phyloP scores from a whole-genome alignment of 1,140 invertebrate genomes.

The Centruroides sculpturatus region DNA sequence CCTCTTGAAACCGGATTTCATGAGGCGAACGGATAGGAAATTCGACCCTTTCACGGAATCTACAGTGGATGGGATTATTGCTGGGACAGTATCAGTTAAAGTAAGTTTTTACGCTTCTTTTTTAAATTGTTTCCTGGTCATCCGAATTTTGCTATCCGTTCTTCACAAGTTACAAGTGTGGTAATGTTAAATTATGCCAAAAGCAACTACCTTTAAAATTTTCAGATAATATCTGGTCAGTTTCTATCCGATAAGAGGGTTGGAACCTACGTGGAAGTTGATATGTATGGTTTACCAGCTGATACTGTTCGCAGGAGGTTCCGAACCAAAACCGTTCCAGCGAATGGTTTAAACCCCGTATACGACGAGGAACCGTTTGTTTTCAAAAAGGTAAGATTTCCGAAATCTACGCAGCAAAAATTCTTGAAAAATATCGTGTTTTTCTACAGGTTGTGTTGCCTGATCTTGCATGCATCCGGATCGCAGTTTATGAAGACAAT shows the following conservation, averaged over 20 bases:
- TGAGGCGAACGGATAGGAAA: constrained; percentile 81
- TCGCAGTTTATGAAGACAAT: constrained; percentile 95
- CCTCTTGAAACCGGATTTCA: constrained; percentile 94
- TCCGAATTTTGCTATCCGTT: no score
- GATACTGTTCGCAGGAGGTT: constrained; percentile 89
- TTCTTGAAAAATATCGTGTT: not conserved
- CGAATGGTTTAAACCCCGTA: constrained; percentile 88
- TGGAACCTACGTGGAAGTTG: constrained; percentile 95
- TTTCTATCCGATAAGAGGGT: constrained; percentile 91
- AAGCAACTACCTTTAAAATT: not conserved
- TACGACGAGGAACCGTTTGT: constrained; percentile 95
- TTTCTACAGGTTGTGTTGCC: constrained; percentile 64
- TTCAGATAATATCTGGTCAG: constrained; percentile 62
- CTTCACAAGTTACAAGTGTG: no score
- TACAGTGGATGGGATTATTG: constrained; percentile 98
- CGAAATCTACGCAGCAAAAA: not conserved
- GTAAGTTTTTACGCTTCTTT: constrained; percentile 30
- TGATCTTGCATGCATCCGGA: constrained; percentile 87
- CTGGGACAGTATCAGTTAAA: constrained; percentile 83
- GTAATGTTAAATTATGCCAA: not conserved
- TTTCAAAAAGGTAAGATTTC: constrained; percentile 68
- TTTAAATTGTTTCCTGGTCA: no score
- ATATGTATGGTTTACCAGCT: constrained; percentile 96
- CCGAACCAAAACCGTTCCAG: constrained; percentile 80
- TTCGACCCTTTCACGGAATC: constrained; percentile 98